Conservation (phyloP, 2,888 invertebrate genomes). For the Melinaea menophilus region DNA sequence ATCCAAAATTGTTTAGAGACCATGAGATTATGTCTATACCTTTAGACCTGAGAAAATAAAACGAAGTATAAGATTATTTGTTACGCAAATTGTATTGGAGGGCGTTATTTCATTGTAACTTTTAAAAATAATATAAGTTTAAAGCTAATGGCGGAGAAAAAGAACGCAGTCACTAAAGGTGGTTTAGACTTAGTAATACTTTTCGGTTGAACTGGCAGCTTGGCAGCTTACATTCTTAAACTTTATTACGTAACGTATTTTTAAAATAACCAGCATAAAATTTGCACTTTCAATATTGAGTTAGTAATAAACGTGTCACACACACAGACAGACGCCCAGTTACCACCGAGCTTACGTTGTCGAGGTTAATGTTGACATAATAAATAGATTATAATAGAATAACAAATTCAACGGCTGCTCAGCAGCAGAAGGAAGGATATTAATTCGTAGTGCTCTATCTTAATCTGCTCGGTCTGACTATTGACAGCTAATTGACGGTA, state of each 20-base stretch:
- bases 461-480: neutral
- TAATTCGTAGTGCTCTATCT: neutral
- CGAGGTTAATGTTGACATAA: neutral
- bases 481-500: neutral
- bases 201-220: slow-evolving; percentile 1
- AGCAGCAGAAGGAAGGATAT: neutral
- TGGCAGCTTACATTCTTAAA: slow-evolving; percentile 1
- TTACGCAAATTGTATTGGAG: too few relatives aligned
- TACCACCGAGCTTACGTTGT: neutral
- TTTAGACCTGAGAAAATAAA: too few relatives aligned
- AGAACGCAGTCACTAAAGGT: neutral
- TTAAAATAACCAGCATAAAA: neutral
- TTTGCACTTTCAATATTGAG: neutral
- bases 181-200: neutral
- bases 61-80: too few relatives aligned
- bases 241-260: neutral
- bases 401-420: too few relatives aligned
- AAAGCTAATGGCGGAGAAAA: neutral
- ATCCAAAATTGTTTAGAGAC: too few relatives aligned
- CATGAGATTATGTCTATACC: too few relatives aligned
- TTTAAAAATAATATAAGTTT: too few relatives aligned
- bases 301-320: neutral
- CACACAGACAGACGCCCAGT: neutral
- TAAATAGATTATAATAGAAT: neutral
- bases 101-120: too few relatives aligned